These are phyloP conservation scores for Typhlomys cinereus DNA, from an alignment of 2,113 vertebrate genomes.

Conservation along the genomic window DNA sequence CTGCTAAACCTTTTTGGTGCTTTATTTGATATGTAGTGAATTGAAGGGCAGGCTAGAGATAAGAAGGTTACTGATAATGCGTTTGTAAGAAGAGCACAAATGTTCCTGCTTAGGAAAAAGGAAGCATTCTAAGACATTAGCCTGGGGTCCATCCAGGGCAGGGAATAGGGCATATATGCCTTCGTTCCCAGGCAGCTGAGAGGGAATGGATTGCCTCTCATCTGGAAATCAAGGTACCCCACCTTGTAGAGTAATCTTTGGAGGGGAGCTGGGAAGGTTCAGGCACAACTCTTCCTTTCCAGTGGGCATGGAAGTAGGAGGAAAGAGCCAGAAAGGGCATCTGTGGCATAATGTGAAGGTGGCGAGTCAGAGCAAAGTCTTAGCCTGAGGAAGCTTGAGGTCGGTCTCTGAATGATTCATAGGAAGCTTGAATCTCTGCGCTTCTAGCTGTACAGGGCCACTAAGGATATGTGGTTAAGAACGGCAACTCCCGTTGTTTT, in stretches of 20 bases:
- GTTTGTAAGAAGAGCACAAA: slow-evolving; percentile 7
- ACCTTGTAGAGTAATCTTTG: background rate
- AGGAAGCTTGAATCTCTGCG: slow-evolving; percentile 19
- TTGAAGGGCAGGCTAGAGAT: background rate
- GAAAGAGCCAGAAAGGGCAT: background rate
- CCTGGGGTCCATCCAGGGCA: background rate
- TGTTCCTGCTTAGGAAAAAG: background rate
- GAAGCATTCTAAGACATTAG: background rate
- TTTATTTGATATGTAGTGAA: background rate
- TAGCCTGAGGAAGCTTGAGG: background rate
- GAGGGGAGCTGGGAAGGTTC: background rate
- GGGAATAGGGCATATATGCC: background rate
- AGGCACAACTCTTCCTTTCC: background rate
- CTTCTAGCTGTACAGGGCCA: background rate
- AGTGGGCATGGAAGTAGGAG: background rate
- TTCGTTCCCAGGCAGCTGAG: background rate
- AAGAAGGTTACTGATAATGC: background rate
- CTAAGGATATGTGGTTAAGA: slow-evolving; percentile 11
- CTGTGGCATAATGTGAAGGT: background rate
- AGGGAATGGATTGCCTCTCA: background rate
- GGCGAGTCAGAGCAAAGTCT: slow-evolving; percentile 31
- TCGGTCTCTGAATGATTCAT: slow-evolving; percentile 45
- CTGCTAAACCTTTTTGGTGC: background rate
- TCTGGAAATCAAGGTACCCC: background rate
- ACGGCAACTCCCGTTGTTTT: background rate